phyloP scores from a whole-genome alignment of 1,140 invertebrate species.

The Drosophila subobscura region DNA sequence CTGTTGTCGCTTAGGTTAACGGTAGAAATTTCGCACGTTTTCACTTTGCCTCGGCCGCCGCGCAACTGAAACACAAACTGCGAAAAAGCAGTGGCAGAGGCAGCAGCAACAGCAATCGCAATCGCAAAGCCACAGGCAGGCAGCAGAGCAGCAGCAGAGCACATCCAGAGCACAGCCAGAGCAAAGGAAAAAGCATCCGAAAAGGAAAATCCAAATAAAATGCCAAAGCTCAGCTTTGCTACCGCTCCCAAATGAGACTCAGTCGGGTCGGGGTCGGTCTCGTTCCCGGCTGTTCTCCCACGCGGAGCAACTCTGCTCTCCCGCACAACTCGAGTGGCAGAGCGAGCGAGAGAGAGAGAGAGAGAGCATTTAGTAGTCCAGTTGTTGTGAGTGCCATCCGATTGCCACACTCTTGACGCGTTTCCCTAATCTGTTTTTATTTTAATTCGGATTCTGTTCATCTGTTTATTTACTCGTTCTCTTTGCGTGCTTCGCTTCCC shows the following conservation, averaged over 20 bases:
- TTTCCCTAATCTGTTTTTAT: conserved; percentile 55
- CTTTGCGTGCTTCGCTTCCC: conserved; percentile 10
- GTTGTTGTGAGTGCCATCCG: not conserved
- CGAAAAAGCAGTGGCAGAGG: conserved; percentile 3
- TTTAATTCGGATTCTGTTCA: conserved; percentile 23
- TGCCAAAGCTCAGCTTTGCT: conserved; percentile 41
- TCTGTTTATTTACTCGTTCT: conserved; percentile 66
- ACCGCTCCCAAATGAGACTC: conserved; percentile 14
- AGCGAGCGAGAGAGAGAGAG: not conserved
- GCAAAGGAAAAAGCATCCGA: conserved; percentile 19
- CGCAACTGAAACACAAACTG: conserved; percentile 62
- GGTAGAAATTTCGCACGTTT: conserved; percentile 72
- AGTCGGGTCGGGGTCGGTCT: conserved; percentile 3
- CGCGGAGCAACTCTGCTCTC: conserved; percentile 8
- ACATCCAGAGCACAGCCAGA: conserved; percentile 38
- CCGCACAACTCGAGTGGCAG: not conserved
- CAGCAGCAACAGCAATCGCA: conserved; percentile 39
- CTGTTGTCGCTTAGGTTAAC: conserved; percentile 36
- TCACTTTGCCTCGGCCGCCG: conserved; percentile 66
- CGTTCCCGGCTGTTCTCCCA: not conserved
- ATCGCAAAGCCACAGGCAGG: conserved; percentile 16
- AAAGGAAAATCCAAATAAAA: conserved; percentile 31
- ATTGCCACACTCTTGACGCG: conserved; percentile 39
- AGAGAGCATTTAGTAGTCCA: conserved; percentile 4
- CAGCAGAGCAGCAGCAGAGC: conserved; percentile 35